Evolutionary conservation across 2,797 vertebrate species (phyloP).

Genomic region (Lepilemur ruficaudatus): DNA sequence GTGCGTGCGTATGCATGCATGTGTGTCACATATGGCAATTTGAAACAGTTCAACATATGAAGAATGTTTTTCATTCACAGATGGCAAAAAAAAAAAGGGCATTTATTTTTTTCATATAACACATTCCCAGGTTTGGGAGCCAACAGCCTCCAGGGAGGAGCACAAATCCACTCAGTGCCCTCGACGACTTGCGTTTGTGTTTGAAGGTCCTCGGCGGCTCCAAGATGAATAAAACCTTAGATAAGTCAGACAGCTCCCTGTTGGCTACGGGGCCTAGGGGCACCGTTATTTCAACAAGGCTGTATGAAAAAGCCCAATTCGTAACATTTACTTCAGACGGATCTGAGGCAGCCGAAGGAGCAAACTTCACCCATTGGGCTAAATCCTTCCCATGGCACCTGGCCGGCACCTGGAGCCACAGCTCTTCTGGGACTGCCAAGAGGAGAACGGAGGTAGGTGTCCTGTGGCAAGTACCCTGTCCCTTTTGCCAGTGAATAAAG

Average conservation of each 20-base stretch:
- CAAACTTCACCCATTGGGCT: conserved; percentile 54
- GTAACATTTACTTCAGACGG: conserved; percentile 58
- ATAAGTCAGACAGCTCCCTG: conserved; percentile 43
- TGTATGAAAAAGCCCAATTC: conserved; percentile 68
- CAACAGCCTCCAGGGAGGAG: conserved; percentile 69
- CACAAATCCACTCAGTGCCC: conserved; percentile 70
- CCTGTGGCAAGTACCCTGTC: background rate
- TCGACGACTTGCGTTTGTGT: conserved; percentile 49
- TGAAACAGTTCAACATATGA: conserved; percentile 77
- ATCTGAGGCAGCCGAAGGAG: conserved; percentile 23
- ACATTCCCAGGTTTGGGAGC: conserved; percentile 70
- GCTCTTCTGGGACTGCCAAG: background rate
- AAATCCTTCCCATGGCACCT: conserved; percentile 28
- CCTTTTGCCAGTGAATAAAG: background rate
- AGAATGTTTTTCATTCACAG: conserved; percentile 78
- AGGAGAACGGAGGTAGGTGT: background rate
- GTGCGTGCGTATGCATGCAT: background rate
- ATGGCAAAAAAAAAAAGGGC: conserved; percentile 68
- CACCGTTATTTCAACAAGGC: conserved; percentile 63
- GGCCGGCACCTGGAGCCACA: background rate
- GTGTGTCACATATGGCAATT: conserved; percentile 56
- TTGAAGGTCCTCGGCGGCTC: conserved; percentile 63
- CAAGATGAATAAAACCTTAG: conserved; percentile 59
- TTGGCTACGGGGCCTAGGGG: conserved; percentile 40
- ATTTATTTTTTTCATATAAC: conserved; percentile 77